Base-by-base conservation (phyloP, 2,113 vertebrate genomes). In the Mesitornis unicolor region DNA sequence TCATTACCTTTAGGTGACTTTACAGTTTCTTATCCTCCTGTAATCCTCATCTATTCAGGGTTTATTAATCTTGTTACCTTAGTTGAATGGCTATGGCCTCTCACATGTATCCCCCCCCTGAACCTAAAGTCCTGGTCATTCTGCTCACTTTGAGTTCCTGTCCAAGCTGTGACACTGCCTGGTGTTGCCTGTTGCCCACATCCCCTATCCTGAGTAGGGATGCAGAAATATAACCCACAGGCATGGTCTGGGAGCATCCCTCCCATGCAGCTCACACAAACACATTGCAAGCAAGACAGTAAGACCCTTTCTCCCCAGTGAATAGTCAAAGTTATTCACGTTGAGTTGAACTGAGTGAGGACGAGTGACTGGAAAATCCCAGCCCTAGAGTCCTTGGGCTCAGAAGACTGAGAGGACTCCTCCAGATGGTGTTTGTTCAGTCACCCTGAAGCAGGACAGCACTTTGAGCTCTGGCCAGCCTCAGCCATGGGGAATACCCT, bases 201-300 rank as follows among this genome's bases (percentile, higher is more conserved):
- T 7, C 43, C 50, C 16, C 28, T 26, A 4, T 7, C 48, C 53
- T 35, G 31, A 20, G 21, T 16, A 40, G 13, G 35, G 14, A 6
- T 10, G 16, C 21, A 61, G 28, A 17, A 35, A 2, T 10, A 57
- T 12, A 19, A 7, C 28, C 18, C 79, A 36, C 33, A 45, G 42
- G 20, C 28, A 35, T 0, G 0, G 25, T 8, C 19, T 8, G 10
- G 57, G 29, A 57, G 2, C 9, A 5, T 6, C 16, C n/a, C 4
- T 16, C 19, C 7, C 25, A 19, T 35, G 54, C 35, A 29, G 2
- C 31, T 53, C 53, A 43, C 50, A 21, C 29, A 56, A 42, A 12
- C 33, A 13, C 5, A 12, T 8, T 6, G 20, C 24, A 22, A 77
- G 29, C 2, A 1, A 63, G 33, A 54, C 18, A 42, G 1, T 31